Evolutionary conservation across 2,888 invertebrate species (phyloP), one percentile per base, ranked within the genome.

Genomic region (Cephalotes varians): DNA sequence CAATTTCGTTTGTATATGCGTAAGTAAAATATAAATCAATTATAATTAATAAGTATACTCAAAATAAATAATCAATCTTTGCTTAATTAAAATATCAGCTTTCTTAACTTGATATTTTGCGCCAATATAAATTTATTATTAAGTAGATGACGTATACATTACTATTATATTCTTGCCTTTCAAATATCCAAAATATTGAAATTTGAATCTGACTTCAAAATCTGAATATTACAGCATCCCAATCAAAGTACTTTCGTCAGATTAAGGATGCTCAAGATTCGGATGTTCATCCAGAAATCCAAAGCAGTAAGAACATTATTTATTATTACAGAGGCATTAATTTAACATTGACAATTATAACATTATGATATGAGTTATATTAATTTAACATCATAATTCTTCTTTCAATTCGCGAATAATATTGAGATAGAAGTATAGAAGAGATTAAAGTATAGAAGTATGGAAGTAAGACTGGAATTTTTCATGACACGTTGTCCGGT

Each of bases 381-480:
- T 56, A 56, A 56, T 72, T 49, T 62, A 34, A 49, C 18, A 51
- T 64, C 0, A 28, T 12, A 76, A 34, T 21, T 34, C 10, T 31
- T 47, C 15, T 60, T 21, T 9, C 2, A 2, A 9, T 6, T 74
- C 34, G 21, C n/a, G 10, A 74, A 37, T 49, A 54, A 65, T 47
- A 56, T 34, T 25, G 21, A 54, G 54, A 65, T 28, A n/a, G n/a
- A n/a, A n/a, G n/a, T n/a, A n/a, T n/a, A n/a, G n/a, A n/a, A n/a
- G 28, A 54, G 10, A 9, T 15, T 2, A 4, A 40, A 40, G 15
- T 18, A 15, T 15, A 15, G 5, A 21, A n/a, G 15, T 18, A 62
- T 4, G 51, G 12, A 77, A 56, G 12, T 34, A 37, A 18, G 2
- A 62, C 6, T 21, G 28, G 18, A 73, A 73, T 80, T 72, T 44